Base-by-base conservation (phyloP, 2,113 vertebrate species). In the Petrocephalus zakoni region DNA sequence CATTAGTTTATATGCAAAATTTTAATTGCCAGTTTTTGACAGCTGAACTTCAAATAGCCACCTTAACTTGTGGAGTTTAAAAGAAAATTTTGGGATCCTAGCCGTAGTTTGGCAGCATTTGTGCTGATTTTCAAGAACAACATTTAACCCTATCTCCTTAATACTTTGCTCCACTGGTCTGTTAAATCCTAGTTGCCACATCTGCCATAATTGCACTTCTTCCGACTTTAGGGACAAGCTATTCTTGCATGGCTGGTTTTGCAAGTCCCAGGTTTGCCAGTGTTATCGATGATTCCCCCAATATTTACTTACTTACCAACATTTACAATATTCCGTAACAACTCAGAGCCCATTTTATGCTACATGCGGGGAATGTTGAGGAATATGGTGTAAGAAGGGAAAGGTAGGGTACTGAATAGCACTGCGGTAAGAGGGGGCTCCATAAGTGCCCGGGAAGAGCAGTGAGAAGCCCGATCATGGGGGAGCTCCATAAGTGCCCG, bases 161-260 rank as follows among this genome's bases (percentile, higher is more conserved):
- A 85, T 85, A 21, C 82, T 56, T 42, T 85, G 88, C 88, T 88
- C 56, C 82, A 85, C n/a, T 88, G 88, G 46, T 86, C 82, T 86
- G 88, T 85, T 89, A 89, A 89, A 89, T 89, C 82, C 56, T 42
- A 22, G 56, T 89, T 29, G 82, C 83, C 56, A 53, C 82, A 51
- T 58, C 88, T 86, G 19, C 7, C 58, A 15, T 89, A 84, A 72
- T 85, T 85, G 37, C 10, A 15, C 29, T 56, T 21, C 29, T 86
- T 49, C n/a, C 56, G 19, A 5, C 83, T 85, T 88, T 51, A 56
- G 51, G 51, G 51, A 29, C 8, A 29, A 84, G 64, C 17, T 78
- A 56, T 87, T 52, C n/a, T 56, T 51, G 61, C 87, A 0, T 55
- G 52, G 29, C 84, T 37, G 29, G 52, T 19, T 86, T 37, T 53